Base-by-base conservation (phyloP, 2,888 invertebrate genomes). In the Germaria angustata region DNA sequence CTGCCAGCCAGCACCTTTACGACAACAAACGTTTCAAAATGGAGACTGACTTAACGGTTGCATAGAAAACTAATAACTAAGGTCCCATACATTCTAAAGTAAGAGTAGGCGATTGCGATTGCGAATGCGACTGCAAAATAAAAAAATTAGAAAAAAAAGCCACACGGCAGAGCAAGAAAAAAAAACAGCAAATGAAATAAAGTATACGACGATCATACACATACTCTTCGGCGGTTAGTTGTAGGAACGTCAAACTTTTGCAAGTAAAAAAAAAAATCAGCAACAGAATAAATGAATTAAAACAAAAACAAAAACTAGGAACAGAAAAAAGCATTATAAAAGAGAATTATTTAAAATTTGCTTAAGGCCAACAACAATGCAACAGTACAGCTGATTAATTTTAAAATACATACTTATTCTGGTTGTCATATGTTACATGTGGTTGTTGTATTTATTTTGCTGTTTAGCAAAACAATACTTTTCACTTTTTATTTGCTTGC, bases 31-130 rank as follows among this genome's bases (percentile, higher is more conserved):
- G 82, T 79, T 82, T 82, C 71, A 79, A 79, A 82, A 82, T 79
- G 82, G 79, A 82, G 82, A 82, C 82, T 82, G 82, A 82, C 82
- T 82, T 82, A 82, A 79, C 79, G 79, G 82, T 82, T 79, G 82
- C 82, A 82, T 82, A 82, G 82, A 76, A 82, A 82, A 82, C 82
- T 82, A 82, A 75, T 79, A 82, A 82, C 82, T 82, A 82, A 82
- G 82, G 66, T 79, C 82, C 82, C 82, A 82, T 71, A 82, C 71
- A 76, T 82, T 82, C 82, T 82, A 82, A 76, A 82, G 82, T 82
- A 82, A 82, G 82, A 82, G 82, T 82, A 82, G 82, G 82, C 82
- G 82, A 82, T 79, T 82, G 79, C 79, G 79, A 82, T 75, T 79
- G 82, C 82, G 75, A 81, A 79, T 82, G 79, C 79, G 79, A 82